Base-by-base conservation (phyloP, 2,888 invertebrate species). In the Desoria tigrina region DNA sequence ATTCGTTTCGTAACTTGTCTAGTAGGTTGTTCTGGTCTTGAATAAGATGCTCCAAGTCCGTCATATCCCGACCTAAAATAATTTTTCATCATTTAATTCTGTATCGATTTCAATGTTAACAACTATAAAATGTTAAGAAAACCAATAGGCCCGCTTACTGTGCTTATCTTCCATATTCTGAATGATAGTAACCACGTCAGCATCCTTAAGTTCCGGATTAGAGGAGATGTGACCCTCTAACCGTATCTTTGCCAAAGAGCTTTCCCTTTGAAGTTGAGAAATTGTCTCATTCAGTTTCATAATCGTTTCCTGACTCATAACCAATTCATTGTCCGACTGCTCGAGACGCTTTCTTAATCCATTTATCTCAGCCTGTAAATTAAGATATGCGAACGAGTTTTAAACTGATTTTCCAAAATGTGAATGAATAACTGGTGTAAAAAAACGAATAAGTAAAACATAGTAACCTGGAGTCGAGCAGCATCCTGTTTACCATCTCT, bases 11-110 rank as follows among this genome's bases (percentile, higher is more conserved):
- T 83, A 92, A 87, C 87, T 89, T 91, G 85, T 90, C 90, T 88
- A 92, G 90, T 87, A 91, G 89, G 86, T 88, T 88, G 86, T 90
- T 90, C 87, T 92, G 92, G 84, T 88, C 90, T 84, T 88, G 88
- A 84, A 92, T 87, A 88, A 90, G 88, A 82, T 88, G 86, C 86
- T 92, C 92, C 84, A 92, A 87, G 84, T 90, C 90, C 84, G 88
- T 87, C 83, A 92, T 90, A 81, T 90, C 91, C 84, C 89, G 88
- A 86, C 88, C 91, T 91, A 88, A 83, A 87, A n/a, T 53, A 28
- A 58, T 28, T 56, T 21, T n/a, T n/a, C n/a, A n/a, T n/a, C n/a
- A 37, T 55, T 28, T 32, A 55, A 37, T 7, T 24, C n/a, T n/a
- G n/a, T n/a, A n/a, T n/a, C n/a, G n/a, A n/a, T 49, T 21, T 16